phyloP scores from a whole-genome alignment of 2,888 invertebrate genomes.

The Sisyra terminalis region DNA sequence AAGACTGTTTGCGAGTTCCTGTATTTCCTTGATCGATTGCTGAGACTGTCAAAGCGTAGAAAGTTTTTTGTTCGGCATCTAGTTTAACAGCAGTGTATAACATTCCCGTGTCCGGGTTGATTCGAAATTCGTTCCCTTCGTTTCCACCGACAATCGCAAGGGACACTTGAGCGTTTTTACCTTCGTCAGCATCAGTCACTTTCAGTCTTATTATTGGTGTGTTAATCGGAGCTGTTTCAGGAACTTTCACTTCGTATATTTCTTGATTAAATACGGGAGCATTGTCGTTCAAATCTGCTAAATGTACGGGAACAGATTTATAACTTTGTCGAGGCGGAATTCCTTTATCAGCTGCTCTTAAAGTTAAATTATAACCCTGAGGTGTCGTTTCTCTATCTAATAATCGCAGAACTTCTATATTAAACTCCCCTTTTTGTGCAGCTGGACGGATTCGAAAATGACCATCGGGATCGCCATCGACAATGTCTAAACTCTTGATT shows the following conservation, averaged over 20 bases:
- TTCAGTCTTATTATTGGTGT: constrained; percentile 78
- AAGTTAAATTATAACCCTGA: constrained; percentile 71
- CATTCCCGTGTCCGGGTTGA: constrained; percentile 80
- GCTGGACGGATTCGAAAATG: constrained; percentile 63
- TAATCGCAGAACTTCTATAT: constrained; percentile 60
- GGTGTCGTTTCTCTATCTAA: constrained; percentile 64
- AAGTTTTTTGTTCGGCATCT: constrained; percentile 71
- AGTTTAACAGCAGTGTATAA: constrained; percentile 65
- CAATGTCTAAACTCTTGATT: constrained; percentile 65
- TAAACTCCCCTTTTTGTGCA: constrained; percentile 49
- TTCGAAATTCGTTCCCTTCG: constrained; percentile 71
- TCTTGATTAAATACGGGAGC: constrained; percentile 76
- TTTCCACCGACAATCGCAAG: constrained; percentile 86
- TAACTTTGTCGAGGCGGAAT: constrained; percentile 61
- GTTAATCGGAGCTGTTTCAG: constrained; percentile 77
- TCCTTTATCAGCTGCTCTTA: constrained; percentile 73
- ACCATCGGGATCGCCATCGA: constrained; percentile 79
- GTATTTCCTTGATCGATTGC: constrained; percentile 78
- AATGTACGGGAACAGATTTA: constrained; percentile 63
- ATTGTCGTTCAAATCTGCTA: constrained; percentile 71
- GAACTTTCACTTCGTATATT: constrained; percentile 72
- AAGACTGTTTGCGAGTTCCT: constrained; percentile 69
- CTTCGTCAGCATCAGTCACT: constrained; percentile 71
- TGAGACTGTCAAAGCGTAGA: constrained; percentile 76
- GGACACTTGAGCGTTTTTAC: constrained; percentile 67